Evolutionary conservation across 1,140 invertebrate species (phyloP).

Genomic region (Hormaphis cornu): DNA sequence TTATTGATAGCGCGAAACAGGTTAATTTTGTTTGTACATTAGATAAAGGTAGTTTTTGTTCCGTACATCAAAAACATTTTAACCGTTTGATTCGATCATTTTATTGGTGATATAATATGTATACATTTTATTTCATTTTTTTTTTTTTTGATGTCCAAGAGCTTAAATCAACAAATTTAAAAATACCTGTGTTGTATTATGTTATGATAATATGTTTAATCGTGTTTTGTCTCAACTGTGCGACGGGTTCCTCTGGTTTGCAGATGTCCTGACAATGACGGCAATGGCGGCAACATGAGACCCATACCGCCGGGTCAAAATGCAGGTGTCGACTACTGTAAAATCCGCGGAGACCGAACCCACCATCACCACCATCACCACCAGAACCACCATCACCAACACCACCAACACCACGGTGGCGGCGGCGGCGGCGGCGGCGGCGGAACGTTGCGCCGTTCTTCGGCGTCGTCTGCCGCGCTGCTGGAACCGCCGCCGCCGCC

Average conservation of each 20-base stretch:
- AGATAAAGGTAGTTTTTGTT: no score
- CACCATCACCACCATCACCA: background rate
- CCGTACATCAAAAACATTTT: no score
- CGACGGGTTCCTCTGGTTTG: background rate
- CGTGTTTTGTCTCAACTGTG: background rate
- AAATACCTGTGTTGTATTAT: no score
- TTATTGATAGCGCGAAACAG: no score
- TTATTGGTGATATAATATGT: no score
- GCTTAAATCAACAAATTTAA: no score
- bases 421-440: background rate
- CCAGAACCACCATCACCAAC: background rate
- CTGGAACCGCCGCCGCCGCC: background rate
- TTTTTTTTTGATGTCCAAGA: no score
- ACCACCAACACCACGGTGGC: background rate
- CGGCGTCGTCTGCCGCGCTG: background rate
- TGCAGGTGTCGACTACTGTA: constrained; percentile 25
- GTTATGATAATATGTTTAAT: background rate
- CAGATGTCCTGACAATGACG: constrained; percentile 28
- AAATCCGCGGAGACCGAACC: constrained; percentile 25
- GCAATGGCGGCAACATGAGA: constrained; percentile 29
- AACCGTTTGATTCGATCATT: no score
- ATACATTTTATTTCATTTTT: no score
- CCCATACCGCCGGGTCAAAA: constrained; percentile 27
- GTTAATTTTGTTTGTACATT: no score
- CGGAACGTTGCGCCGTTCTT: constrained; percentile 1